A percentile compares a stretch with the other conserved stretches of the same genome.
These are phyloP conservation scores for Apteryx owenii DNA, from an alignment of 2,113 vertebrate genomes.

Conservation along the genomic window DNA sequence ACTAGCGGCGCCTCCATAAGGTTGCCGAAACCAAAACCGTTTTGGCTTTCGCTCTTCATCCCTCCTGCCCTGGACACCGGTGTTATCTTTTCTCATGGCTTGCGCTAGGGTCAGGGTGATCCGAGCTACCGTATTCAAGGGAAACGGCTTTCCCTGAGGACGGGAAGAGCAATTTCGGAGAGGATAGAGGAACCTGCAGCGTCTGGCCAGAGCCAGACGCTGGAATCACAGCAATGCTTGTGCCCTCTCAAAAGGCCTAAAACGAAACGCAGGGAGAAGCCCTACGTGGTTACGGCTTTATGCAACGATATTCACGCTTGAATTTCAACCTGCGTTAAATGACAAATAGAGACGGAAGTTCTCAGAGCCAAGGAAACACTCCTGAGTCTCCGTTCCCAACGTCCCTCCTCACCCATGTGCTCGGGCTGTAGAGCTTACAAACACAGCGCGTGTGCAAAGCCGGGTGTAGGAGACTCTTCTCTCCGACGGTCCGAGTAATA, in stretches of 20 bases:
- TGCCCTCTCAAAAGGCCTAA: background rate
- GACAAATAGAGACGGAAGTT: background rate
- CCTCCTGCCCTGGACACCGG: too few species aligned
- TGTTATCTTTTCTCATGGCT: background rate
- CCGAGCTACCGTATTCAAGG: background rate
- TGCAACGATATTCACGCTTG: background rate
- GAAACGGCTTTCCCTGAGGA: background rate
- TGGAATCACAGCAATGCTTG: background rate
- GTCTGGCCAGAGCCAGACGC: background rate
- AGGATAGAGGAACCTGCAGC: background rate
- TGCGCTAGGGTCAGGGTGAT: background rate
- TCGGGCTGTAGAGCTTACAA: too few species aligned
- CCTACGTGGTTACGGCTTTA: background rate
- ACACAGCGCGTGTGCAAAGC: too few species aligned
- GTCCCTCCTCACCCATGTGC: too few species aligned
- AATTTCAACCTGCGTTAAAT: too few species aligned
- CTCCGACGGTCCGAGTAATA: too few species aligned
- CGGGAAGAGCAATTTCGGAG: too few species aligned
- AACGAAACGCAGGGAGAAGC: background rate
- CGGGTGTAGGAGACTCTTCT: too few species aligned
- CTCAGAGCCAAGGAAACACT: too few species aligned
- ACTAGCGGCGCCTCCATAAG: background rate
- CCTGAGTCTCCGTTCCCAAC: too few species aligned
- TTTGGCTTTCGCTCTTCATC: background rate
- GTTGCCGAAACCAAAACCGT: background rate